These are phyloP conservation scores for Sphaerophoria rueppellii DNA, from an alignment of 2,888 invertebrate species.

Conservation along the genomic window DNA sequence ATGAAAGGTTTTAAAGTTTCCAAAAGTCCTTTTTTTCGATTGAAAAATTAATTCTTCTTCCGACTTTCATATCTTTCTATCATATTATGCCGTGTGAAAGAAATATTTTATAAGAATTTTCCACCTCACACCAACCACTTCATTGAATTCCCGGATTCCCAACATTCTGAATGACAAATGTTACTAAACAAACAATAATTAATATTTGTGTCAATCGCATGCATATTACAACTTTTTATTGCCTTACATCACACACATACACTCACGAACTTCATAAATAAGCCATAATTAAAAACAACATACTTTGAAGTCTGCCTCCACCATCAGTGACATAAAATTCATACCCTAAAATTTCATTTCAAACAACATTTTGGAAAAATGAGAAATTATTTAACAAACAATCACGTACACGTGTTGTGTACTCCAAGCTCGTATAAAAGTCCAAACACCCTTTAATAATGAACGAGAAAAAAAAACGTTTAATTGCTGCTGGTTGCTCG, in stretches of 20 bases:
- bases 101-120: no score
- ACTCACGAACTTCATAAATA: neutral
- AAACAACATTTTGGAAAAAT: neutral
- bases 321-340: conserved; percentile 46
- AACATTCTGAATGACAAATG: conserved; percentile 25
- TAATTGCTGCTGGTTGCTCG: conserved; percentile 52
- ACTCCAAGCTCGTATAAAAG: neutral
- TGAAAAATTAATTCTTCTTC: no score
- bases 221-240: conserved; percentile 24
- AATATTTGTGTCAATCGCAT: conserved; percentile 51
- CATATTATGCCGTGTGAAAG: no score
- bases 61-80: no score
- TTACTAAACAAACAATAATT: conserved; percentile 47
- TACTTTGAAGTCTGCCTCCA: conserved; percentile 22
- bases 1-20: no score
- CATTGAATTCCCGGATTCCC: no score
- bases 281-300: neutral
- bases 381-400: conserved; percentile 26
- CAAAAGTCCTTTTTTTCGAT: no score
- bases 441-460: conserved; percentile 12
- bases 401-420: conserved; percentile 39
- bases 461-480: conserved; percentile 50
- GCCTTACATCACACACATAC: neutral
- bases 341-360: conserved; percentile 5
- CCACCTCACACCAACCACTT: no score